Evolutionary conservation across 1,140 invertebrate species (phyloP), one percentile per base, ranked within the genome.

Genomic region (Aphidius gifuensis): DNA sequence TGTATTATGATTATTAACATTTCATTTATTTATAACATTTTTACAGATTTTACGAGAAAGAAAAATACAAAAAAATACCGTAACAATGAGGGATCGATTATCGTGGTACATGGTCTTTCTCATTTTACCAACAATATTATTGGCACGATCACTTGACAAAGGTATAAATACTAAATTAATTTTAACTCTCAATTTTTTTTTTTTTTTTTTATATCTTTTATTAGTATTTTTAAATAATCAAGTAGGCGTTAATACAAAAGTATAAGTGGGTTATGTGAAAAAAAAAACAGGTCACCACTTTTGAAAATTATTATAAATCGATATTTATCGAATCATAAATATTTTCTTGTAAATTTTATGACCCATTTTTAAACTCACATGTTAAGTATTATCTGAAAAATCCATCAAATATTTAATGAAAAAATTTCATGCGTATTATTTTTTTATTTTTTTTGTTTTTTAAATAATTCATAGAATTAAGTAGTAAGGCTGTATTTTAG

Each of bases 21-120:
- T 58, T 9, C 46, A 58, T n/a, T 9, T 38, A 48, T 49, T 47
- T 39, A 23, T 38, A 21, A 45, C 38, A 23, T 56, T 11, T 42
- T 56, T 56, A 16, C 54, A 45, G 43, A 56, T 68, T 73, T 7
- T 70, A 77, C 76, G 69, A 68, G 71, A 66, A 71, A 16, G 16
- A 16, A 73, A 74, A 68, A 32, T 32, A 32, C 1, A 32, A 32
- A 32, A 32, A 32, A 32, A 32, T 32, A 66, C 71, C 65, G 68
- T 73, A 65, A 80, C 69, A 72, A 81, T 81, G 79, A 76, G 78
- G 73, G 79, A 81, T 72, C 78, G 79, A 69, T 74, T 81, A 58
- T 80, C 79, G 42, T 81, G 79, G 79, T 81, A 81, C 71, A 81
- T 81, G 78, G 78, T 80, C 62, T 80, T 82, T 64, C 62, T 82